A percentile compares a stretch with the other conserved stretches of the same genome.
Conservation (phyloP, 2,888 invertebrate species). For the Subacronicta megacephala region DNA sequence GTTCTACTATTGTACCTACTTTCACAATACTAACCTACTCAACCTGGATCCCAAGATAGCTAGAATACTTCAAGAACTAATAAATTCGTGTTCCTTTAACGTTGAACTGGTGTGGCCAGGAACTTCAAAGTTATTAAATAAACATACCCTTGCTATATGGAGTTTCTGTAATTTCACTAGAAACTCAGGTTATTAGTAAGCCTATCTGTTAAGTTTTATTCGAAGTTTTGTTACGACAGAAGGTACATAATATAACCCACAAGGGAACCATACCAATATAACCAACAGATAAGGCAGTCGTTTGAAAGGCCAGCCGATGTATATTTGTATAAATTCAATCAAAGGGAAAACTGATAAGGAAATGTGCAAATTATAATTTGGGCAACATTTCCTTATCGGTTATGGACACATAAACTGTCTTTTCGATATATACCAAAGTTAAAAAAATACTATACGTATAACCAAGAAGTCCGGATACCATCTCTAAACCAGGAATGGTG, state of each 20-base stretch:
- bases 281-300: conserved; percentile 21
- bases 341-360: conserved; percentile 59
- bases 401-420: conserved; percentile 13
- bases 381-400: too few relatives aligned
- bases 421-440: conserved; percentile 16
- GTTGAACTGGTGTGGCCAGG: conserved; percentile 15
- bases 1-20: not conserved
- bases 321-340: conserved; percentile 55
- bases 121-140: conserved; percentile 31
- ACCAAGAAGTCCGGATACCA: not conserved
- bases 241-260: too few relatives aligned
- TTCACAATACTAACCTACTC: not conserved
- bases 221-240: conserved; percentile 17
- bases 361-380: conserved; percentile 32
- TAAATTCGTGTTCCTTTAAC: conserved; percentile 21
- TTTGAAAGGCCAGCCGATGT: conserved; percentile 38
- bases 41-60: conserved; percentile 3
- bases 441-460: conserved; percentile 10
- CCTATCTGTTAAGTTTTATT: conserved; percentile 15
- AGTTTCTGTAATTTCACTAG: conserved; percentile 30
- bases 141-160: conserved; percentile 15
- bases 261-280: too few relatives aligned
- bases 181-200: conserved; percentile 43
- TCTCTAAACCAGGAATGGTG: not conserved
- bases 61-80: conserved; percentile 25